phyloP scores from a whole-genome alignment of 2,797 vertebrate species.

The Numenius phaeopus region DNA sequence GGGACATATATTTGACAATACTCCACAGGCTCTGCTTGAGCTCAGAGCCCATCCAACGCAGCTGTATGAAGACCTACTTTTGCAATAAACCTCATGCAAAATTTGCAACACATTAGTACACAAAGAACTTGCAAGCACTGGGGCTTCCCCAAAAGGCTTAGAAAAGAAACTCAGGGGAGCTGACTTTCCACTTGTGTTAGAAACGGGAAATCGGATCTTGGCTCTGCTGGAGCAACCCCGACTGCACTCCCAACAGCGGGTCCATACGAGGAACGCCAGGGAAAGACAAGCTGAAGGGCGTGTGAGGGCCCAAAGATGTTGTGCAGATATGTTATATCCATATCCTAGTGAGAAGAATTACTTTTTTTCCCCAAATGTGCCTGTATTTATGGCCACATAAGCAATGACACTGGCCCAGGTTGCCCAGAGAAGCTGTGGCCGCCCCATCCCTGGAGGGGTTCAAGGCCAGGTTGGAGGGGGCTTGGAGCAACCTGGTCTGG shows the following conservation, averaged over 20 bases:
- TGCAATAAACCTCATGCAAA: background rate
- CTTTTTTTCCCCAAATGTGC: background rate
- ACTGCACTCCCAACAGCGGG: rapidly evolving
- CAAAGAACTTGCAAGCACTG: background rate
- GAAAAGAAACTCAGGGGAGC: background rate
- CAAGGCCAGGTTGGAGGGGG: no score
- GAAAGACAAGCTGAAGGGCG: background rate
- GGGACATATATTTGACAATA: rapidly evolving
- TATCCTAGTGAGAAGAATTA: background rate
- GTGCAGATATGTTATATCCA: background rate
- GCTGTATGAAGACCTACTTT: background rate
- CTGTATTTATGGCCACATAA: background rate
- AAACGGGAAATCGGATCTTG: background rate
- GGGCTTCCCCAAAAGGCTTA: background rate
- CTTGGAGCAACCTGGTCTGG: no score
- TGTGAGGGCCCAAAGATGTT: background rate
- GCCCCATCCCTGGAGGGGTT: no score
- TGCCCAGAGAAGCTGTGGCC: background rate
- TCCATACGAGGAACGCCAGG: rapidly evolving
- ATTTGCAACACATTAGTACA: background rate
- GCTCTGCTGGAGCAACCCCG: background rate
- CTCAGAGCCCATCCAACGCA: rapidly evolving
- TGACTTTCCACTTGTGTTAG: background rate
- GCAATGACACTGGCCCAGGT: background rate
- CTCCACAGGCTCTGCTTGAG: background rate